Base-by-base conservation (phyloP, 1,140 invertebrate species). In the Bombus waltoni region DNA sequence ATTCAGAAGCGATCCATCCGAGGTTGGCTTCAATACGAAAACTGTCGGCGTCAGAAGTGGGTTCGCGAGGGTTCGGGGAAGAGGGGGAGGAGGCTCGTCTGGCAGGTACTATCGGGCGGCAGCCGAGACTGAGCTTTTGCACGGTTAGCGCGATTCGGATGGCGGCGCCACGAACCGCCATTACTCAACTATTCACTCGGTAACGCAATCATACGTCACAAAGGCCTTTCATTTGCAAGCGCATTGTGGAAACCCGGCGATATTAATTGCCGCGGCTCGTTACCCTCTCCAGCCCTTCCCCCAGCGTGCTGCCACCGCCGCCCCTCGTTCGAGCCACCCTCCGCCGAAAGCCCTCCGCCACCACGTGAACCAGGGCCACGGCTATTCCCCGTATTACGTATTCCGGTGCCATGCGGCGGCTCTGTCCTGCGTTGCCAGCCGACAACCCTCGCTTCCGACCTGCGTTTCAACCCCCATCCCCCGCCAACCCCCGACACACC, bases 161-260 rank as follows among this genome's bases (percentile, higher is more conserved):
- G 89, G 89, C 90, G 91, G 91, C 88, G 90, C 90, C 92, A 92
- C 91, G 92, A 90, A 93, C 92, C 93, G 92, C 95, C 94, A 95
- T 95, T 94, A 95, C 93, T 95, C 95, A 95, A 93, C 94, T 95
- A 95, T 95, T 95, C 95, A 95, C 94, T 94, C 93, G 94, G 93
- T 94, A 95, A 94, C 94, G 94, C 94, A 95, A 95, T 95, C 95
- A 95, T 94, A 95, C 95, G 95, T 95, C 95, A 95, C 95, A 95
- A 95, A 95, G 94, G 94, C 94, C 95, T 95, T 95, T 95, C 95
- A 95, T 95, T 95, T 95, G 95, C 95, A 95, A 95, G 95, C 94
- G 94, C 95, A 95, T 95, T 95, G 95, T 95, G 94, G 94, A 95
- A 95, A 94, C 93, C 93, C 91, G 90, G 92, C 92, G 93, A 95